Evolutionary conservation across 2,797 vertebrate genomes (phyloP), one percentile per base, ranked within the genome.

Genomic region (Rachycentron canadum): DNA sequence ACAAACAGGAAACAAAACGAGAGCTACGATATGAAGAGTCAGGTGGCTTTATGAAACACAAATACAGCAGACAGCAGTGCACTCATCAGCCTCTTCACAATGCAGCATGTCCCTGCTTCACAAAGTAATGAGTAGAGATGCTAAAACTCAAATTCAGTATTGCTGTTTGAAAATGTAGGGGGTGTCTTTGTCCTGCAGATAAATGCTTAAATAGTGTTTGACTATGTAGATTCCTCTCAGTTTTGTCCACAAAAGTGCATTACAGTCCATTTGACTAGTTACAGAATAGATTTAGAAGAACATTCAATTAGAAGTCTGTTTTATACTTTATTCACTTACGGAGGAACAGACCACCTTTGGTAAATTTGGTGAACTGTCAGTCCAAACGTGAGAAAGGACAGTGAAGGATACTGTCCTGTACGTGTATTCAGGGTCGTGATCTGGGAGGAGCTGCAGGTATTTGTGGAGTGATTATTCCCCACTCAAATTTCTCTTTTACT

Each of bases 161-260:
- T 43, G n/a, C 19, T 26, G 43, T 72, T 69, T 64, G 23, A 7
- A 61, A 73, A 69, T 75, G 25, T 62, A 26, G 9, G 32, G 5
- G 19, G 19, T 58, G 55, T 67, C 58, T 30, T 14, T 40, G 14
- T 45, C 11, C 11, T 66, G 28, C 17, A 43, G 26, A 53, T 56
- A 47, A 55, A 56, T 68, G 21, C 23, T 32, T 14, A 11, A 32
- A 34, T 58, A 26, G 12, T 16, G 2, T 34, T 10, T 16, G 1
- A 6, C 36, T 53, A 7, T 21, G 41, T 43, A 1, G 19, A 52
- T 64, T 59, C 0, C 28, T 30, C 25, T 25, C 23, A 40, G 16
- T 72, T 61, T 30, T 25, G 28, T 56, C 23, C 13, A 16, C 9
- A 47, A 56, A n/a, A 19, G 5, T 47, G 13, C 19, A 61, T 30